Evolutionary conservation across 1,140 invertebrate species (phyloP).

Genomic region (Pseudomyrmex dendroicus): DNA sequence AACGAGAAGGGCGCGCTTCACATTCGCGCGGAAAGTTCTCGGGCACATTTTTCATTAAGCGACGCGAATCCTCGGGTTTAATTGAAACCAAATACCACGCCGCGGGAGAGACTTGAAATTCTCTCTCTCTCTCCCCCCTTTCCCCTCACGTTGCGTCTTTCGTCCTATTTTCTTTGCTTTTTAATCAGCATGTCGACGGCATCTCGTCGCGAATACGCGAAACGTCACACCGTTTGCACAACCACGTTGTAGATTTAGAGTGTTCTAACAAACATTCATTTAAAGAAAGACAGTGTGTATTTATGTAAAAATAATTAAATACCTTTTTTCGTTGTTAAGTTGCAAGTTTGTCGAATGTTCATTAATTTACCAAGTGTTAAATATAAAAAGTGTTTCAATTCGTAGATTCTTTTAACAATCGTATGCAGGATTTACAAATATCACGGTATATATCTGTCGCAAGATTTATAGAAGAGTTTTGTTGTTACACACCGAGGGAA

Average conservation of each 20-base stretch:
- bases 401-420: no score
- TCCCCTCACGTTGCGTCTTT: not conserved
- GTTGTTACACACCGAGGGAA: no score
- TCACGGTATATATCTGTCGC: no score
- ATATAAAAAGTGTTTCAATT: no score
- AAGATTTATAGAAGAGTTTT: no score
- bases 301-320: not conserved
- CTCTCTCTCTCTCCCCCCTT: not conserved
- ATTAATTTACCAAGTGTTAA: no score
- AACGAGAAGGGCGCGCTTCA: conserved; percentile 23
- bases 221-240: not conserved
- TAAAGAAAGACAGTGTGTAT: no score
- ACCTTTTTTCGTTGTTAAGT: not conserved
- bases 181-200: not conserved
- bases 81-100: conserved; percentile 57
- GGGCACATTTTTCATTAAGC: conserved; percentile 58
- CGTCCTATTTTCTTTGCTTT: not conserved
- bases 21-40: conserved; percentile 49
- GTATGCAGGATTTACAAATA: no score
- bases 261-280: no score
- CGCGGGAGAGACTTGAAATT: conserved; percentile 22
- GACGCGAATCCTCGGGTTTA: conserved; percentile 49
- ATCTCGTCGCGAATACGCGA: conserved; percentile 1
- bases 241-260: not conserved
- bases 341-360: not conserved